These are phyloP conservation scores for Phalangium opilio DNA, from an alignment of 2,888 invertebrate genomes.

Conservation along the genomic window DNA sequence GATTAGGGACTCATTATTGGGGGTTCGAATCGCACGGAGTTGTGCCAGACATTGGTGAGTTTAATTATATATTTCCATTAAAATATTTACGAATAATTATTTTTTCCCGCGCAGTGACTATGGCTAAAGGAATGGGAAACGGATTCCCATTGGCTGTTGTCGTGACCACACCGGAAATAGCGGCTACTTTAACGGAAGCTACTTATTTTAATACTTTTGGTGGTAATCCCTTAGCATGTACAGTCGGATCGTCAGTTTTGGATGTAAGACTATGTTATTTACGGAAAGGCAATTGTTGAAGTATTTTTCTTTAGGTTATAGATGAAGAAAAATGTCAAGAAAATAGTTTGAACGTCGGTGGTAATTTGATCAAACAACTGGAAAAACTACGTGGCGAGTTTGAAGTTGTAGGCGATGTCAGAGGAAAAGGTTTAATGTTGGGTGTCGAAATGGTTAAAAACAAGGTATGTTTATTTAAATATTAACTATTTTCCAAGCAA, in stretches of 20 bases:
- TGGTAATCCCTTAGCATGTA: conserved; percentile 79
- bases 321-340: conserved; percentile 70
- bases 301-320: conserved; percentile 47
- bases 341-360: conserved; percentile 58
- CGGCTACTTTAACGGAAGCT: conserved; percentile 54
- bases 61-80: too few species aligned
- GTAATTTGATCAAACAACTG: conserved; percentile 60
- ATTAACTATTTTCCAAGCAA: too few species aligned
- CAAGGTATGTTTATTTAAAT: conserved; percentile 33
- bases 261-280: conserved; percentile 48
- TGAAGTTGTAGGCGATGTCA: conserved; percentile 69
- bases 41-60: conserved; percentile 59
- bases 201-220: conserved; percentile 90
- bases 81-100: conserved; percentile 3
- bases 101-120: conserved; percentile 45
- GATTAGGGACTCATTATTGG: conserved; percentile 90
- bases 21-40: conserved; percentile 81
- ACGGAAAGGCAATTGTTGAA: not conserved
- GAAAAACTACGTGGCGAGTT: conserved; percentile 50
- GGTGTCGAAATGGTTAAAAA: conserved; percentile 70
- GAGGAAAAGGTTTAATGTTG: conserved; percentile 94
- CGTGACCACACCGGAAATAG: conserved; percentile 76
- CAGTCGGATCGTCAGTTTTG: conserved; percentile 77
- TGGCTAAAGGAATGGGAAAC: conserved; percentile 83
- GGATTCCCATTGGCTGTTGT: conserved; percentile 94